Conservation (phyloP, 2,113 vertebrate species). For the Elachura formosa region DNA sequence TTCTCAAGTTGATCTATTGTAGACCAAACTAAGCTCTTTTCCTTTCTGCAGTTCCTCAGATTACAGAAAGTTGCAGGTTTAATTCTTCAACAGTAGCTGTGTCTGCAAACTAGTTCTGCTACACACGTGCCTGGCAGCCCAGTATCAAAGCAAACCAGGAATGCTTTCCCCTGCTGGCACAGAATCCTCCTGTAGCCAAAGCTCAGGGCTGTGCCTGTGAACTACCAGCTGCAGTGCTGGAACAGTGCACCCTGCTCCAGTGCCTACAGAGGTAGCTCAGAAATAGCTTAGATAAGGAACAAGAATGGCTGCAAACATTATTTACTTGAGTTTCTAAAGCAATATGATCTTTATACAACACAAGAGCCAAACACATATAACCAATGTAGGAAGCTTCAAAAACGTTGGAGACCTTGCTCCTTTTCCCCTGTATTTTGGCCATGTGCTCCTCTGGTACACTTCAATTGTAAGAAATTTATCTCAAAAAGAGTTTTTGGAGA, state of each 20-base stretch:
- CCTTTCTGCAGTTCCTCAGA: not conserved
- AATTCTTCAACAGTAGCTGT: not conserved
- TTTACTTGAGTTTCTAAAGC: not conserved
- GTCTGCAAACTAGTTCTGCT: not conserved
- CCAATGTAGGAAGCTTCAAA: not conserved
- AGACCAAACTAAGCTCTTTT: not conserved
- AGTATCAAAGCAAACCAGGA: not conserved
- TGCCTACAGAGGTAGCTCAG: not conserved
- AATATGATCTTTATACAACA: not conserved
- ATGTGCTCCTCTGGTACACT: not conserved
- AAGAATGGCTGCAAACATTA: not conserved
- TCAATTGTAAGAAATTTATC: not conserved
- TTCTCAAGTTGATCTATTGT: not conserved
- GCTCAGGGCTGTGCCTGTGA: rapidly evolving
- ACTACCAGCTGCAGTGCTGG: rapidly evolving
- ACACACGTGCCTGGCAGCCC: not conserved
- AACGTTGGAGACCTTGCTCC: not conserved
- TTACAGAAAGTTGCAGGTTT: not conserved
- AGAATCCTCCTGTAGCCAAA: rapidly evolving
- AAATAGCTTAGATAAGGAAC: not conserved
- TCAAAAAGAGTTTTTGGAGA: not conserved
- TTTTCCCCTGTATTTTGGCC: not conserved
- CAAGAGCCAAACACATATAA: not conserved
- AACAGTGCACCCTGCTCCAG: not conserved
- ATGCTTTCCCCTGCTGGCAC: not conserved